These are phyloP conservation scores for Amphiprion ocellaris DNA, from an alignment of 2,113 vertebrate genomes.

Conservation along the genomic window DNA sequence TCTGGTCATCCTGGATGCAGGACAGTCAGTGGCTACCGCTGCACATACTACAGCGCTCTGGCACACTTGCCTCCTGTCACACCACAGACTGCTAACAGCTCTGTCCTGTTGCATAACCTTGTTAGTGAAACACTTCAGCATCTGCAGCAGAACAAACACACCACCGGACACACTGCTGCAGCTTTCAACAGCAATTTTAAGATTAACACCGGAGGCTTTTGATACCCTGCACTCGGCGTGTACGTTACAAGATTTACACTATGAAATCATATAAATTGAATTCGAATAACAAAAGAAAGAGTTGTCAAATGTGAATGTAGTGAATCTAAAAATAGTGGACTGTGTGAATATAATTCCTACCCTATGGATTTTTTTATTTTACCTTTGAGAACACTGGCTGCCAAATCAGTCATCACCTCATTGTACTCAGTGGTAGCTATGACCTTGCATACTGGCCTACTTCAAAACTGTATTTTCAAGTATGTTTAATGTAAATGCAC, in stretches of 20 bases:
- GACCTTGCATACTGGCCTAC: too few relatives aligned
- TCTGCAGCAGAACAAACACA: constrained; percentile 33
- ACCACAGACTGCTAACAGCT: constrained; percentile 40
- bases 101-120: constrained; percentile 53
- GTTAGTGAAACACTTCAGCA: constrained; percentile 46
- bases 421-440: too few relatives aligned
- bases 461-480: too few relatives aligned
- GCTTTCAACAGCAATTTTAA: constrained; percentile 37
- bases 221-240: not conserved
- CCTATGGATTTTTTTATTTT: too few relatives aligned
- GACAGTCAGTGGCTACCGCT: not conserved
- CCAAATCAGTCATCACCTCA: too few relatives aligned
- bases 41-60: constrained; percentile 5
- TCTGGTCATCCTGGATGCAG: not conserved
- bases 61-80: constrained; percentile 39
- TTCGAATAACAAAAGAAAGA: too few relatives aligned
- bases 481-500: too few relatives aligned
- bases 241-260: not conserved
- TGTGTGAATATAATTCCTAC: too few relatives aligned
- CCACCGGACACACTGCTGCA: constrained; percentile 16
- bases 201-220: constrained; percentile 4
- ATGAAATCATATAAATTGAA: too few relatives aligned
- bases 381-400: too few relatives aligned
- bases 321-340: too few relatives aligned
- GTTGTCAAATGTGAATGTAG: too few relatives aligned